Percentiles rank a stretch among this genome's conserved stretches.
Conservation (phyloP, 1,140 invertebrate genomes). For the Elymnias hypermnestra region DNA sequence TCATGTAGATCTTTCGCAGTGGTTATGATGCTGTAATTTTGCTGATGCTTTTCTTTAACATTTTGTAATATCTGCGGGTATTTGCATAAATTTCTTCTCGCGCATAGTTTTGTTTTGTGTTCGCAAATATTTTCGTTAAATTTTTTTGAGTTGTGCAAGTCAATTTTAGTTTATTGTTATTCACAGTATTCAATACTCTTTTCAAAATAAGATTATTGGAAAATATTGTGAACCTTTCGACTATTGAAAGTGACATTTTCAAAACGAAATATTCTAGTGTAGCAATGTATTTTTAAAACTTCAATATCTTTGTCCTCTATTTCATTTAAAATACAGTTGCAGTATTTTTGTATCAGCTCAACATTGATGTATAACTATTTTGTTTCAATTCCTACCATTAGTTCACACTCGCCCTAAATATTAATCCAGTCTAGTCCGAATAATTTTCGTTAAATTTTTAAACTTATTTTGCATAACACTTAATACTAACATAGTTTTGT, state of each 20-base stretch:
- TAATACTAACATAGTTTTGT: too few relatives aligned
- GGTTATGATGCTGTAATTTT: not conserved
- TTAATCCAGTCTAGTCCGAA: too few relatives aligned
- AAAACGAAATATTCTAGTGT: not conserved
- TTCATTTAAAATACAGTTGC: too few relatives aligned
- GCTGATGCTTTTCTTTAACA: not conserved
- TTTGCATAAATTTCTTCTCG: not conserved
- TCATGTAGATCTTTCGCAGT: too few relatives aligned
- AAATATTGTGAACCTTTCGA: not conserved
- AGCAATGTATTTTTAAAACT: not conserved
- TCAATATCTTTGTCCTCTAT: not conserved
- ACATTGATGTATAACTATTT: too few relatives aligned
- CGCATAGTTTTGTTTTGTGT: not conserved
- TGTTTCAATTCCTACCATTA: too few relatives aligned
- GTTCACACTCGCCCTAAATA: too few relatives aligned
- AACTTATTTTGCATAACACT: too few relatives aligned
- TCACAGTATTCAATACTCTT: not conserved
- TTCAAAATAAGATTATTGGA: slow-evolving; percentile 1
- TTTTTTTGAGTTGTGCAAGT: not conserved
- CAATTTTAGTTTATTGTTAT: not conserved
- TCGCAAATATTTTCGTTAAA: not conserved
- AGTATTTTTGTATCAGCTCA: too few relatives aligned
- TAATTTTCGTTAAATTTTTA: too few relatives aligned
- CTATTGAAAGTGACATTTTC: not conserved
- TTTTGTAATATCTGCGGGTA: not conserved